Conservation (phyloP, 1,140 invertebrate species). For the Manduca sexta region DNA sequence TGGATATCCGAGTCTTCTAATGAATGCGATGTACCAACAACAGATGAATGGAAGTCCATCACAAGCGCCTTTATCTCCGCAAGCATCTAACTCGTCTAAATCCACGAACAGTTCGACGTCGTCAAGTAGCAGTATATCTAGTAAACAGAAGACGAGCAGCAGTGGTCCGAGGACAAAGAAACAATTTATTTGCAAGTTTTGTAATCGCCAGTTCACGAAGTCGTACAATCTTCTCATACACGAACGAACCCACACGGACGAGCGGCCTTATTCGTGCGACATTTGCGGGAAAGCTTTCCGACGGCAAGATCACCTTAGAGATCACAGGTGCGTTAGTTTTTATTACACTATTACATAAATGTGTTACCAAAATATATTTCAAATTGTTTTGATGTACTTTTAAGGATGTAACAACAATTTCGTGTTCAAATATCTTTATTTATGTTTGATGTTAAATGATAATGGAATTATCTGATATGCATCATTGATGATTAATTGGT, state of each 20-base stretch:
- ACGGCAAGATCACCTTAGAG: conserved; percentile 95
- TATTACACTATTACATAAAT: neutral
- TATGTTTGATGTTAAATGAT: no score
- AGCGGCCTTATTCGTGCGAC: conserved; percentile 97
- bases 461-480: neutral
- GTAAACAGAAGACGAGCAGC: conserved; percentile 72
- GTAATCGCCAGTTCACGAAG: conserved; percentile 97
- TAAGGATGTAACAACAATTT: no score
- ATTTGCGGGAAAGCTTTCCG: conserved; percentile 98
- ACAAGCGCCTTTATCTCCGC: conserved; percentile 56
- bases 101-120: conserved; percentile 69
- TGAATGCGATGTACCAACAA: conserved; percentile 76
- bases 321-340: conserved; percentile 84
- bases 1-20: conserved; percentile 74
- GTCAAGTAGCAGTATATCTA: conserved; percentile 72
- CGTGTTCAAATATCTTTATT: no score
- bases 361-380: no score
- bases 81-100: conserved; percentile 58
- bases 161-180: conserved; percentile 89
- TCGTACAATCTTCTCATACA: conserved; percentile 98
- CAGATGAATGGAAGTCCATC: conserved; percentile 67
- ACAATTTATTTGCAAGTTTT: conserved; percentile 98
- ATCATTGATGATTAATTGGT: neutral
- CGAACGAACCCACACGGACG: conserved; percentile 98
- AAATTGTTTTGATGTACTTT: no score